Evolutionary conservation across 1,140 invertebrate genomes (phyloP), one percentile per base, ranked within the genome.

Genomic region (Drosophila orena): DNA sequence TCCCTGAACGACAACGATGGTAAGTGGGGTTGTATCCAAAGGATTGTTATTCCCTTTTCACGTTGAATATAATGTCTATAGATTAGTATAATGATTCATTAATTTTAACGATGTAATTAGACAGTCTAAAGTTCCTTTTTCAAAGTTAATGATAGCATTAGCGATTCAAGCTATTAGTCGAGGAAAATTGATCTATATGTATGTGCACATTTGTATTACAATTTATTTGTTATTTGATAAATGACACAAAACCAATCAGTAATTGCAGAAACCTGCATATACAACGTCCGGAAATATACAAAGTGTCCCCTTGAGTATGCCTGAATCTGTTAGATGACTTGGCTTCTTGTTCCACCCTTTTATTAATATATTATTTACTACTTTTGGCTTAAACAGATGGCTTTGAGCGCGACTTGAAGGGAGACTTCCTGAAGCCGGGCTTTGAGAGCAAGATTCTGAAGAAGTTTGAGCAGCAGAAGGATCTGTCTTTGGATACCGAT

Each of bases 361-460:
- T 17, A 17, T 17, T 17, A 10, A 2, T 3, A 17, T 43, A 17
- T 8, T 27, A 47, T 11, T 1, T 49, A 11, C n/a, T 4, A n/a
- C 7, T 15, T 47, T 10, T 24, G 14, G 24, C 10, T 7, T 24
- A 22, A 24, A 0, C n/a, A 76, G 72, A 76, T 49, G 77, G 70
- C 17, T 52, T 91, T 4, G 90, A 92, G 52, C 79, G 86, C 8
- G 76, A 92, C 49, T 30, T 92, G 8, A 81, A 80, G 35, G 91
- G 86, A 20, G 91, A 92, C 11, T 92, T 90, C 38, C 37, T 92
- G 22, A 92, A 92, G 50, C 91, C 91, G 2, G 91, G 91, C 0
- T 92, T 91, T 27, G 91, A 92, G 50, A 90, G 77, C 47, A 76
- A 80, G 56, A 79, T 92, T 17, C 50, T 91, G 0, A 81, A 91